These are phyloP conservation scores for Sarcophaga peregrina DNA, from an alignment of 1,140 invertebrate species.

Conservation along the genomic window DNA sequence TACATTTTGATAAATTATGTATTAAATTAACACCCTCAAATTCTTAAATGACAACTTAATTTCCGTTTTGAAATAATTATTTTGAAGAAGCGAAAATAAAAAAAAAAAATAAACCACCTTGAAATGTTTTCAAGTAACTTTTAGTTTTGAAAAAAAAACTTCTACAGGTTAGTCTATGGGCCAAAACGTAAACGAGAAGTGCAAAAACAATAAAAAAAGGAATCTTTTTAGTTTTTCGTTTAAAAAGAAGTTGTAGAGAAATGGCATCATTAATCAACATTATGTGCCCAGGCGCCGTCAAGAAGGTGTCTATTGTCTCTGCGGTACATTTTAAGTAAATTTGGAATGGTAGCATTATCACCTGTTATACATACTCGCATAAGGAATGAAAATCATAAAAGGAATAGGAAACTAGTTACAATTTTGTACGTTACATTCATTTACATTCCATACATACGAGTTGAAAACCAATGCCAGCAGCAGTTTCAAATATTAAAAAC, in stretches of 20 bases:
- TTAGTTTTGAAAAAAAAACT: too few relatives aligned
- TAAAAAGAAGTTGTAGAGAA: not conserved
- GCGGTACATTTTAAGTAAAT: not conserved
- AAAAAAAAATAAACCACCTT: slow-evolving; percentile 25
- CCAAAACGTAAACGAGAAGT: slow-evolving; percentile 2
- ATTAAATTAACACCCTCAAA: slow-evolving; percentile 36
- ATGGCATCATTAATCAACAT: slow-evolving; percentile 34
- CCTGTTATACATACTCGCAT: not conserved
- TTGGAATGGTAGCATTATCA: not conserved
- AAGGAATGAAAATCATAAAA: not conserved
- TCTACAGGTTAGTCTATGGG: too few relatives aligned
- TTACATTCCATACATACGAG: too few relatives aligned
- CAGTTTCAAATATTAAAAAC: not conserved
- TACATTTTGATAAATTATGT: slow-evolving; percentile 31
- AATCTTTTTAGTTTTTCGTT: not conserved
- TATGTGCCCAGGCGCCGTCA: slow-evolving; percentile 24
- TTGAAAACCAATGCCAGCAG: slow-evolving; percentile 3
- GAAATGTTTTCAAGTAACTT: not conserved
- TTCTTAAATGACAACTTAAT: slow-evolving; percentile 40
- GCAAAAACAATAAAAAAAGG: slow-evolving; percentile 5
- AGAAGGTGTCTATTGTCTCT: not conserved
- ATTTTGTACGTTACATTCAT: not conserved
- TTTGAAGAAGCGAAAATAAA: not conserved
- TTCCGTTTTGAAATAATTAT: slow-evolving; percentile 41
- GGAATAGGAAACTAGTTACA: not conserved